Evolutionary conservation across 2,797 vertebrate species (phyloP).

Genomic region (Molossus alvarezi): DNA sequence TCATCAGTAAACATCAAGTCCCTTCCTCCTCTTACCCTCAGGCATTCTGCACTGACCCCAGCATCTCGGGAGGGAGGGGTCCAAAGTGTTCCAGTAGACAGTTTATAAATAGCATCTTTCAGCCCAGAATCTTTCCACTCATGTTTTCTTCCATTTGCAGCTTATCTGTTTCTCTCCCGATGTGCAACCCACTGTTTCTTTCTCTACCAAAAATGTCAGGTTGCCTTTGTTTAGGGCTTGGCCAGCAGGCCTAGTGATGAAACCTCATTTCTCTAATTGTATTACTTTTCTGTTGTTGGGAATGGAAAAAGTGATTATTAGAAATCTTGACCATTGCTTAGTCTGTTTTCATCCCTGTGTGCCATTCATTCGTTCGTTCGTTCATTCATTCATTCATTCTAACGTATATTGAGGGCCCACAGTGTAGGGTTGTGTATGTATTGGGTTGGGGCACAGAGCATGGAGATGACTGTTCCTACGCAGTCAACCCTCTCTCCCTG

Average conservation of each 20-base stretch:
- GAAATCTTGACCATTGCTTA: background rate
- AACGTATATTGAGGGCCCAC: background rate
- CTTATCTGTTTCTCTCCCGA: background rate
- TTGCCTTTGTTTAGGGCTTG: background rate
- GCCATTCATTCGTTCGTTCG: background rate
- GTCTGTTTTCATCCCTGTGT: background rate
- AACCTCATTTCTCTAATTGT: background rate
- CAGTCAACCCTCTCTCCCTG: background rate
- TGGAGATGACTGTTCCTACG: background rate
- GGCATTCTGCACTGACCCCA: background rate
- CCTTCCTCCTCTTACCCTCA: background rate
- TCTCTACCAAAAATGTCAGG: background rate
- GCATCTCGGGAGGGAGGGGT: background rate
- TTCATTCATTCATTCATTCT: background rate
- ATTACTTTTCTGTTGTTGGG: constrained; percentile 14
- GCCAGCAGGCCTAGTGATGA: background rate
- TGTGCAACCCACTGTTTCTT: background rate
- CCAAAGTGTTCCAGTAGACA: background rate
- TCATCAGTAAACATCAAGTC: background rate
- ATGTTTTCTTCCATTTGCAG: background rate
- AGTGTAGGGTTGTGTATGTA: background rate
- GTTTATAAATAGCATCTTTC: background rate
- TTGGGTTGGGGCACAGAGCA: too few species aligned
- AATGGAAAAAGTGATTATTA: background rate
- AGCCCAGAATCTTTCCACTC: background rate